phyloP scores from a whole-genome alignment of 2,797 vertebrate genomes.

The Pseudochirops cupreus region DNA sequence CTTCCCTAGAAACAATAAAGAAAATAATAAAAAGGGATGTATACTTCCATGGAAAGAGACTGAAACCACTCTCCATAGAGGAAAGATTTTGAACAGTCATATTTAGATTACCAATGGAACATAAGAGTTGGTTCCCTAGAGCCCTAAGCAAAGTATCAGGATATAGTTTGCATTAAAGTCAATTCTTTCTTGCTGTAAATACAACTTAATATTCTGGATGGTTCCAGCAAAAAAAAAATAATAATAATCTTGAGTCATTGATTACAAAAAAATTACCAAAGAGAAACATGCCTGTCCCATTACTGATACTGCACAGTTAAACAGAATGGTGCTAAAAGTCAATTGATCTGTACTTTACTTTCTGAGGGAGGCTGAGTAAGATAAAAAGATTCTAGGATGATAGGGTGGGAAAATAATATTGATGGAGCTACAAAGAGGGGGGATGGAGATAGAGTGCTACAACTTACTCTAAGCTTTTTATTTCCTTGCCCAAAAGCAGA shows the following conservation, averaged over 20 bases:
- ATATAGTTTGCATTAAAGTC: constrained; percentile 1
- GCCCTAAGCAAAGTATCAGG: constrained; percentile 20
- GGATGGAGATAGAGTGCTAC: background rate
- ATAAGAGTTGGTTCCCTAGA: constrained; percentile 34
- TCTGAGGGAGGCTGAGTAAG: constrained; percentile 7
- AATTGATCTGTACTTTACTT: constrained; percentile 13
- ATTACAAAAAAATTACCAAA: constrained; percentile 40
- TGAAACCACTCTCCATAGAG: constrained; percentile 68
- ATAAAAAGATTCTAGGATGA: background rate
- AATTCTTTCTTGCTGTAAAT: constrained; percentile 49
- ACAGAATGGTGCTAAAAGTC: background rate
- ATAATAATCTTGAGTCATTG: constrained; percentile 7
- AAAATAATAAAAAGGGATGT: constrained; percentile 58
- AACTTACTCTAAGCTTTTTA: background rate
- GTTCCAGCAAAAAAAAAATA: background rate
- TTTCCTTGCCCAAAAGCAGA: background rate
- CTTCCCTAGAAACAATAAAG: constrained; percentile 60
- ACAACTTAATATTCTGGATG: constrained; percentile 31
- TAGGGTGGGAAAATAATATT: background rate
- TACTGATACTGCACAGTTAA: constrained; percentile 10
- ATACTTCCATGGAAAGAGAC: constrained; percentile 63
- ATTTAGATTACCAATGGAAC: constrained; percentile 49
- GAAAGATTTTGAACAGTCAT: constrained; percentile 62
- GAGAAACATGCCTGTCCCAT: background rate
- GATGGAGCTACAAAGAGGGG: background rate